Conservation (phyloP, 2,113 vertebrate species). For the Egretta garzetta region DNA sequence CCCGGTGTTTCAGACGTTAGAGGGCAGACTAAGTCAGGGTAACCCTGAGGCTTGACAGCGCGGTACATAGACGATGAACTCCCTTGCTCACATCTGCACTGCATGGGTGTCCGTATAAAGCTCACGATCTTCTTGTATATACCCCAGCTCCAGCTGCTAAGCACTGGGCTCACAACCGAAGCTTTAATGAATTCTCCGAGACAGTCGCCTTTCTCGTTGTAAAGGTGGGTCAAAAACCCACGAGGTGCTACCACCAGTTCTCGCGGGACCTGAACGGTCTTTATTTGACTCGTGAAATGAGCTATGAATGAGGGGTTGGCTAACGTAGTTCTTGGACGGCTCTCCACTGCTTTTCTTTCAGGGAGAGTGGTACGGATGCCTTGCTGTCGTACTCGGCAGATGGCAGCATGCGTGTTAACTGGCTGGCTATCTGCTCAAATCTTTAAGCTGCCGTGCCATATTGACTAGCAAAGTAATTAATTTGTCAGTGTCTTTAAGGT, state of each 20-base stretch:
- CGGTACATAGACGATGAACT: not conserved
- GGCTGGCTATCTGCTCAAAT: not conserved
- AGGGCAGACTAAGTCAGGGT: not conserved
- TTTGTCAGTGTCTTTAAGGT: constrained; percentile 41
- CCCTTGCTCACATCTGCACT: not conserved
- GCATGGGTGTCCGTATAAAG: not conserved
- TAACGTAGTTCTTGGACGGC: not conserved
- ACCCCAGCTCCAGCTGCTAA: not conserved
- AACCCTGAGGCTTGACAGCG: not conserved
- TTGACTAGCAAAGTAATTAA: constrained; percentile 41
- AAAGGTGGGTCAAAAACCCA: not conserved
- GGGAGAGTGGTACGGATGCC: not conserved
- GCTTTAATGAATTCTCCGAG: not conserved
- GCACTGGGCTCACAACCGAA: not conserved
- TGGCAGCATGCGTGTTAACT: constrained; percentile 25
- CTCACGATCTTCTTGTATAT: not conserved
- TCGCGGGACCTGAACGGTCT: not conserved
- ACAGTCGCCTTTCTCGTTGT: not conserved
- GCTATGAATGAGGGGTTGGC: not conserved
- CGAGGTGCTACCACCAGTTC: not conserved
- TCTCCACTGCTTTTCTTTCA: not conserved
- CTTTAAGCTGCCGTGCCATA: not conserved
- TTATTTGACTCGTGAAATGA: not conserved
- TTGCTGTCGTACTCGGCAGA: constrained; percentile 37
- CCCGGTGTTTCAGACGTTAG: not conserved